Evolutionary conservation across 2,797 vertebrate species (phyloP).

Genomic region (Sebastes diaconus): DNA sequence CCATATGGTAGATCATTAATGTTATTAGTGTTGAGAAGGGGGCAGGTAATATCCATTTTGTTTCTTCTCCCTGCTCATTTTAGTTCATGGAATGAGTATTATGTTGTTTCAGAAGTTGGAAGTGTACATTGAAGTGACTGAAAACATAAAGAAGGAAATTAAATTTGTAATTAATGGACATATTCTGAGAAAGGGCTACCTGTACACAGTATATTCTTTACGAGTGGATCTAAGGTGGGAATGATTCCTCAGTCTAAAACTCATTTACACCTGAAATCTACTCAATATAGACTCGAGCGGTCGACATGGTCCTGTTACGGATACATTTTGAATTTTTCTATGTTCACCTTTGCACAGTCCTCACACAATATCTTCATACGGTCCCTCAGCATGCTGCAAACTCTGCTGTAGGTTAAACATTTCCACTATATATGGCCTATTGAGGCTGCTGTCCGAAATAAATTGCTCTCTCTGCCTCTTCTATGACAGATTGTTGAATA

Average conservation of each 20-base stretch:
- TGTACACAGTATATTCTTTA: background rate
- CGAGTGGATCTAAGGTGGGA: background rate
- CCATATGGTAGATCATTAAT: background rate
- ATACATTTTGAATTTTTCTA: background rate
- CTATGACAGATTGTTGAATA: conserved; percentile 2
- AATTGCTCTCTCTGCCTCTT: conserved; percentile 24
- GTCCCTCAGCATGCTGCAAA: conserved; percentile 4
- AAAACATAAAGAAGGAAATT: background rate
- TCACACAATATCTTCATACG: background rate
- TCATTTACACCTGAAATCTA: background rate
- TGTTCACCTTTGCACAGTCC: background rate
- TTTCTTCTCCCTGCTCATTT: background rate
- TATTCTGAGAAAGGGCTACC: background rate
- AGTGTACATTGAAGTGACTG: background rate
- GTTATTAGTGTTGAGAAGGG: background rate
- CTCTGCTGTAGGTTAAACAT: conserved; percentile 11
- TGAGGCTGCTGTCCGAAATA: conserved; percentile 8
- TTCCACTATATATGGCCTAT: conserved; percentile 12
- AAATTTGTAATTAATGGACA: background rate
- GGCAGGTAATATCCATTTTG: background rate
- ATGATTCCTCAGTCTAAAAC: background rate
- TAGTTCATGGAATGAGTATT: background rate
- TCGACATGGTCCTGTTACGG: background rate
- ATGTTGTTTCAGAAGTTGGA: background rate
- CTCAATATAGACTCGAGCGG: background rate